phyloP scores from a whole-genome alignment of 2,888 invertebrate species.

The Elegia similella region DNA sequence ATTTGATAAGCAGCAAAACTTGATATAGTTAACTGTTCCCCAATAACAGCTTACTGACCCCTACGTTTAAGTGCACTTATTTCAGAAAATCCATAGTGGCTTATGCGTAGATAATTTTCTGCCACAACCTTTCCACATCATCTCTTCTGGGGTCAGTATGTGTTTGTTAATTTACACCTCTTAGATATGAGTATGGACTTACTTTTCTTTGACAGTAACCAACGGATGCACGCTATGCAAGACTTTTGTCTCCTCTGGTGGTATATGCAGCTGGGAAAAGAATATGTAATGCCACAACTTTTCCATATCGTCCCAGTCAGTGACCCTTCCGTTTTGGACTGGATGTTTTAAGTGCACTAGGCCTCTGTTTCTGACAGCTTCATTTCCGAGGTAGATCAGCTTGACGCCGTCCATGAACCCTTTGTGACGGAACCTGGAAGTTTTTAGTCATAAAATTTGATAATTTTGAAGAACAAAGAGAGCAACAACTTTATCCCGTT shows the following conservation, averaged over 20 bases:
- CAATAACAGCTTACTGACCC: no score
- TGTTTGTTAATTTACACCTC: no score
- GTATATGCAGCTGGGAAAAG: conserved; percentile 89
- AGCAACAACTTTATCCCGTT: no score
- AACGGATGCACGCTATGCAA: conserved; percentile 91
- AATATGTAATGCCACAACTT: conserved; percentile 94
- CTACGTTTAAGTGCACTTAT: no score
- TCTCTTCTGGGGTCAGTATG: no score
- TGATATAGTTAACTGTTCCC: no score
- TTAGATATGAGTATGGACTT: conserved; percentile 12
- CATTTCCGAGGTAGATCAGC: conserved; percentile 81
- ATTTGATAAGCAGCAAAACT: no score
- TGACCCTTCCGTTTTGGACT: conserved; percentile 88
- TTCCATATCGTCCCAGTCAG: conserved; percentile 94
- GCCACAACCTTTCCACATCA: no score
- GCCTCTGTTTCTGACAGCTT: conserved; percentile 79
- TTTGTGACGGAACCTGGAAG: conserved; percentile 43
- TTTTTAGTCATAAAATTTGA: no score
- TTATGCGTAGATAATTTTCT: no score
- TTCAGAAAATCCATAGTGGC: no score
- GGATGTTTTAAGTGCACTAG: conserved; percentile 85
- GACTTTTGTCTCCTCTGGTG: conserved; percentile 90
- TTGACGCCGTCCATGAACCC: conserved; percentile 52
- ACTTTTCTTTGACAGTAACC: conserved; percentile 87
- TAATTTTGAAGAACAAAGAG: no score